Evolutionary conservation across 2,797 vertebrate species (phyloP), one percentile per base, ranked within the genome.

Genomic region (Brotula barbata): DNA sequence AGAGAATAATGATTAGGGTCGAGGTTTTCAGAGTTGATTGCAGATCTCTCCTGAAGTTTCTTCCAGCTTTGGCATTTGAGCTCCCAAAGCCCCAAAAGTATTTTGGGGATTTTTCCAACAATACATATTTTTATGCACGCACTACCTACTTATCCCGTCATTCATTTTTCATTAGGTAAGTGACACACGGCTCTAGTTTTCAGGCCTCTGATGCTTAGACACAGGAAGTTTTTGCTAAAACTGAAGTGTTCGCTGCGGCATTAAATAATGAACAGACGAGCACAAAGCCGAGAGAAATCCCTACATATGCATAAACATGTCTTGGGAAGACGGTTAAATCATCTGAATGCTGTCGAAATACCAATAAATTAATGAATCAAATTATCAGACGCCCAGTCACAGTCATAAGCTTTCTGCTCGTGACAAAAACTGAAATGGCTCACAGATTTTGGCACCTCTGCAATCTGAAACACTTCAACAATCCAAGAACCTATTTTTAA

Each of bases 121-220:
- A 11, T 78, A 80, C 56, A 52, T 60, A 70, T 78, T 65, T 82
- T 70, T 83, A 77, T 85, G 75, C 73, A 71, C 73, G 72, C 67
- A 50, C 67, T 20, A 50, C 45, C 50, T 68, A 39, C 70, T 80
- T 72, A 75, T 75, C 72, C 55, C 40, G 22, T 65, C 43, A 79
- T 89, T 70, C 33, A 83, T 85, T 68, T 78, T 85, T 40, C 58
- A 86, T 83, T 39, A 36, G 23, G 39, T n/a, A 34, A 64, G 64
- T 44, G 62, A 66, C 64, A 61, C 41, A 39, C 43, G 2, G 53
- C 66, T 10, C 7, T 15, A 9, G 50, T 77, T 78, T 77, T 44
- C 66, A 64, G 52, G 34, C 64, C 55, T 72, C 31, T 58, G 22
- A 42, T 57, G 19, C 59, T 51, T 16, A 19, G 57, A 40, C 60